phyloP scores from a whole-genome alignment of 1,140 invertebrate genomes.

The Muscidifurax raptorellus region DNA sequence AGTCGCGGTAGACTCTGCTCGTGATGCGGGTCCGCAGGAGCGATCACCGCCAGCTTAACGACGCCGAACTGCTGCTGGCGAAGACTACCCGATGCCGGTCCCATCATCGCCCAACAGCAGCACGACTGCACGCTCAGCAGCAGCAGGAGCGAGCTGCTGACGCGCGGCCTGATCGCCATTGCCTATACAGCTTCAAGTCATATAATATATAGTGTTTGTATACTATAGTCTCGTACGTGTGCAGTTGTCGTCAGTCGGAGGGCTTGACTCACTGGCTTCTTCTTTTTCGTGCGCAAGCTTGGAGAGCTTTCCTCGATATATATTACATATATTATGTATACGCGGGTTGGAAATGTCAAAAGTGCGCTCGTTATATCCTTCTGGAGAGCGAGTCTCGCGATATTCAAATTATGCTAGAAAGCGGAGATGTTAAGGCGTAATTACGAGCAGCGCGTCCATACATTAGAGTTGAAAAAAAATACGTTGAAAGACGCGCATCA shows the following conservation, averaged over 20 bases:
- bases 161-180: not conserved
- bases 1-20: slow-evolving; percentile 83
- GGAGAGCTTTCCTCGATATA: too few relatives aligned
- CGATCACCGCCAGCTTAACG: slow-evolving; percentile 81
- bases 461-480: not conserved
- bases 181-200: not conserved
- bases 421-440: too few relatives aligned
- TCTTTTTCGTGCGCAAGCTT: too few relatives aligned
- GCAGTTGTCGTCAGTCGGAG: too few relatives aligned
- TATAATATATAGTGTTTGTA: too few relatives aligned
- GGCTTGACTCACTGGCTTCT: too few relatives aligned
- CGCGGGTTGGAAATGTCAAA: too few relatives aligned
- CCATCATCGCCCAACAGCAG: not conserved
- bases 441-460: too few relatives aligned
- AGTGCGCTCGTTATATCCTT: too few relatives aligned
- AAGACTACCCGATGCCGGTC: slow-evolving; percentile 53
- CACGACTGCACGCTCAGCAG: slow-evolving; percentile 55
- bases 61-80: slow-evolving; percentile 64
- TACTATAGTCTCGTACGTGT: not conserved
- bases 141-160: not conserved
- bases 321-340: too few relatives aligned
- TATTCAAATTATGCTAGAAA: too few relatives aligned
- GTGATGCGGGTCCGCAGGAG: slow-evolving; percentile 79
- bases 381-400: too few relatives aligned
- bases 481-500: not conserved